Conservation (phyloP, 1,140 invertebrate species). For the Glossosoma conforme region DNA sequence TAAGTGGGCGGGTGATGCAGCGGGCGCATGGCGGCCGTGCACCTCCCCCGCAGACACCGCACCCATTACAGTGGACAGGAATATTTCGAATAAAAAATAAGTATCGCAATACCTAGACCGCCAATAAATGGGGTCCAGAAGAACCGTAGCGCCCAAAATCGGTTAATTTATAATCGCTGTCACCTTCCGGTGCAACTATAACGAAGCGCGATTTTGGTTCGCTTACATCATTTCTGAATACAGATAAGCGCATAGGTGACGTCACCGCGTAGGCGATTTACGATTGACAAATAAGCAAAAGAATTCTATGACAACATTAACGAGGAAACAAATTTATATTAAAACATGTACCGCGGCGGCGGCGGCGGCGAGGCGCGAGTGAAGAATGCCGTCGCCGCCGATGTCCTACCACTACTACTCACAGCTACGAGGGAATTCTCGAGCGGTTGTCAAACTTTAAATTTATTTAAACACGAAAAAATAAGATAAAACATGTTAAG, state of each 20-base stretch:
- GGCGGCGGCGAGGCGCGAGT: slow-evolving; percentile 5
- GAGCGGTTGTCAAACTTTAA: too few species aligned
- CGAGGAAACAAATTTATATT: not conserved
- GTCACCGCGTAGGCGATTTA: slow-evolving; percentile 39
- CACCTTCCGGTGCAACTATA: too few species aligned
- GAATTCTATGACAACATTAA: slow-evolving; percentile 10
- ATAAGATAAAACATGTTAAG: not conserved
- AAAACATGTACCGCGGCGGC: not conserved
- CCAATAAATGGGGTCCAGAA: too few species aligned
- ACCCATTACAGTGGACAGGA: slow-evolving; percentile 37
- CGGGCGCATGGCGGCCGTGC: not conserved
- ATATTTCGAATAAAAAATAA: too few species aligned
- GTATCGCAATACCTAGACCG: too few species aligned
- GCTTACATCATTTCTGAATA: slow-evolving; percentile 45
- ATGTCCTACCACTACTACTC: too few species aligned
- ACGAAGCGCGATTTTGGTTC: too few species aligned
- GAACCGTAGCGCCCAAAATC: too few species aligned
- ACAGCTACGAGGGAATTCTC: too few species aligned
- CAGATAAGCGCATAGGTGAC: slow-evolving; percentile 41
- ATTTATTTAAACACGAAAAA: too few species aligned
- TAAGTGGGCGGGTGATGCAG: not conserved
- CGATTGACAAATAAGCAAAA: slow-evolving; percentile 20
- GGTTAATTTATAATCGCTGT: too few species aligned
- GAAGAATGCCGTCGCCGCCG: too few species aligned
- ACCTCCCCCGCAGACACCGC: slow-evolving; percentile 32